Percentiles rank a stretch among this genome's conserved stretches.
phyloP scores from a whole-genome alignment of 2,113 vertebrate species.

The Siniperca knerii region DNA sequence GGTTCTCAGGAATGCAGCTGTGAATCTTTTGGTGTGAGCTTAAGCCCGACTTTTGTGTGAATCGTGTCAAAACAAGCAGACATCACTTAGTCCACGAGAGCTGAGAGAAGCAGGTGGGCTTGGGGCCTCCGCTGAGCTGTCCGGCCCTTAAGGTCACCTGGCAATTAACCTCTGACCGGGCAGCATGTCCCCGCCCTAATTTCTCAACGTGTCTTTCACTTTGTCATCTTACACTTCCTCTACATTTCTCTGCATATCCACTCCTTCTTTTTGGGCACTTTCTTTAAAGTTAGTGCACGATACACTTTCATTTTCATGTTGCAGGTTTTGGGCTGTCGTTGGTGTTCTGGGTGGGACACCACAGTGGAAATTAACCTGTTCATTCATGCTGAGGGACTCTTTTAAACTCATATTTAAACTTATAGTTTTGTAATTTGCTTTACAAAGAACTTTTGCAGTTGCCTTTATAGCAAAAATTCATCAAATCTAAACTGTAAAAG shows the following conservation, averaged over 20 bases:
- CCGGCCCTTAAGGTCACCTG: conserved; percentile 75
- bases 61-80: conserved; percentile 83
- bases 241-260: background rate
- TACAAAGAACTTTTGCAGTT: background rate
- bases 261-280: background rate
- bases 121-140: conserved; percentile 66
- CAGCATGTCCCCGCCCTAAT: conserved; percentile 39
- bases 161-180: conserved; percentile 81
- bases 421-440: no score
- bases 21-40: conserved; percentile 52
- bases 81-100: conserved; percentile 74
- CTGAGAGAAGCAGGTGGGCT: conserved; percentile 63
- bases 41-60: conserved; percentile 78
- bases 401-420: background rate
- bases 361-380: background rate
- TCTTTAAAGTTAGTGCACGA: background rate
- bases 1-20: conserved; percentile 78
- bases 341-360: background rate
- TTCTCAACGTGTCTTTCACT: conserved; percentile 33
- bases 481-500: background rate
- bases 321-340: background rate
- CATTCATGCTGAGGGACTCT: no score
- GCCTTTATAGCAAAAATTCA: background rate
- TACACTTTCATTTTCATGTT: background rate
- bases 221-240: conserved; percentile 21